Conservation (phyloP, 2,888 invertebrate genomes). For the Calameuta pallipes region DNA sequence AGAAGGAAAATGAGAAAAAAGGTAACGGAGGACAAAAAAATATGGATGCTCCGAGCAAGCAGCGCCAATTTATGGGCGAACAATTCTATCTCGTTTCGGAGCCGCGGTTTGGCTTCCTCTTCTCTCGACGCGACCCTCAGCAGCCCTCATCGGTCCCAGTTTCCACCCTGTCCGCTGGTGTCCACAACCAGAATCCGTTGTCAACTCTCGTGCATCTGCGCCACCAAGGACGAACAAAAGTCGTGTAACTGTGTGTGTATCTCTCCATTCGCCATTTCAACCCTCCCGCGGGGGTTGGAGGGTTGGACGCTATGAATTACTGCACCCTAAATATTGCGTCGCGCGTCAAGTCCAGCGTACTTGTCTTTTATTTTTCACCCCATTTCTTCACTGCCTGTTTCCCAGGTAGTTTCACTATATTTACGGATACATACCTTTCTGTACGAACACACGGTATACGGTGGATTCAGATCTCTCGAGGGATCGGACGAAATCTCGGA, state of each 20-base stretch:
- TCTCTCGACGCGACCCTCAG: constrained; percentile 4
- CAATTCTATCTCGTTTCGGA: constrained; percentile 39
- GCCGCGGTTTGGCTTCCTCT: constrained; percentile 28
- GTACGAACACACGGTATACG: background rate
- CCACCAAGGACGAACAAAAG: constrained; percentile 31
- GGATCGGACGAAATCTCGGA: background rate
- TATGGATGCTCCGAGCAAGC: constrained; percentile 15
- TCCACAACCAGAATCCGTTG: background rate
- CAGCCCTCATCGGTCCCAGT: background rate
- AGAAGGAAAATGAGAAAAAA: constrained; percentile 24
- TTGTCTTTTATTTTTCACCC: background rate
- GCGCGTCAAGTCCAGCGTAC: constrained; percentile 16
- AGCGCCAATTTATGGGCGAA: constrained; percentile 48
- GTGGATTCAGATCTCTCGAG: background rate
- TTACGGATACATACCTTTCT: background rate
- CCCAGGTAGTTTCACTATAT: background rate
- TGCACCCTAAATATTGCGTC: constrained; percentile 16
- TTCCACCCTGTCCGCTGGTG: background rate
- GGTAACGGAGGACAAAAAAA: constrained; percentile 15
- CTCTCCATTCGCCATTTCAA: background rate
- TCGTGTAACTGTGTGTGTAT: constrained; percentile 20
- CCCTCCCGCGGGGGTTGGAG: background rate
- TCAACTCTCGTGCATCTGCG: constrained; percentile 6
- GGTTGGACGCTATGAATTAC: constrained; percentile 17
- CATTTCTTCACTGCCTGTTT: background rate